phyloP scores from a whole-genome alignment of 2,113 vertebrate genomes.

The Phylloscopus trochiloides region DNA sequence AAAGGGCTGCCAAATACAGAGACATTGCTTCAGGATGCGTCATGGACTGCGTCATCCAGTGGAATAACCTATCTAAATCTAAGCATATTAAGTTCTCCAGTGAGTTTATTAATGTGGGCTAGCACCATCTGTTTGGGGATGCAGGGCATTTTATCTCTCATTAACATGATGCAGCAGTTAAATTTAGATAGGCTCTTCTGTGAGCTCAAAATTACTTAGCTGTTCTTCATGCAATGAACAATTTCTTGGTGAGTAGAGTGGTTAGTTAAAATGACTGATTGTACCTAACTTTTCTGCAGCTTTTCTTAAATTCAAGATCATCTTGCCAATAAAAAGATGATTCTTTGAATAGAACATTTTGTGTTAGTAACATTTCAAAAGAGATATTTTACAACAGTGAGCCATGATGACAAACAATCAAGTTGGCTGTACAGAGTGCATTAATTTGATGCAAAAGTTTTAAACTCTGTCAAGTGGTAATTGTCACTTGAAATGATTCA shows the following conservation, averaged over 20 bases:
- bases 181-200: conserved; percentile 29
- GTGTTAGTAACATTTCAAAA: not conserved
- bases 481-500: not conserved
- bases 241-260: not conserved
- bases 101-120: conserved; percentile 54
- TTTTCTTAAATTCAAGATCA: not conserved
- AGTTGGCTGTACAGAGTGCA: not conserved
- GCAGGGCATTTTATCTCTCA: conserved; percentile 16
- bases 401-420: not conserved
- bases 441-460: not conserved
- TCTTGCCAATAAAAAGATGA: not conserved
- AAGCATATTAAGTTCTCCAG: conserved; percentile 59
- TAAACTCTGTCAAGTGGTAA: not conserved
- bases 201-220: not conserved
- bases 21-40: not conserved
- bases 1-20: conserved; percentile 17
- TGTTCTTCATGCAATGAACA: not conserved
- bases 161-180: conserved; percentile 19
- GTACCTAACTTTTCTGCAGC: not conserved
- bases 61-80: conserved; percentile 57
- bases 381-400: not conserved
- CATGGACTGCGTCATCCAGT: not conserved
- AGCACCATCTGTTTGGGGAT: conserved; percentile 55
- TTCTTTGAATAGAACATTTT: not conserved
- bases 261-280: not conserved